Percentiles rank a stretch among this genome's conserved stretches.
Conservation (phyloP, 2,888 invertebrate species). For the Nomada ruficornis region DNA sequence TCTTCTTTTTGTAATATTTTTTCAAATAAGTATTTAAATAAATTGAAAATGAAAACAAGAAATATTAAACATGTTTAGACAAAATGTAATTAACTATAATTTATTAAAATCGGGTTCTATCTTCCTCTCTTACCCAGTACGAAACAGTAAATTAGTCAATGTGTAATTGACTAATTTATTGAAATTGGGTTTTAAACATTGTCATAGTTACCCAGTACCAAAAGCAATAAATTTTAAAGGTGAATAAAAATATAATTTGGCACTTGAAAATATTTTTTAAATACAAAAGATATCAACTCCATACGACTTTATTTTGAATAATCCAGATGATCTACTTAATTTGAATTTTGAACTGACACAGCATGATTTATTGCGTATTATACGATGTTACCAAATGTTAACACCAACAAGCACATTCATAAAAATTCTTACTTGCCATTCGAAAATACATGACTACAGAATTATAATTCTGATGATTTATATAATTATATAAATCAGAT, state of each 20-base stretch:
- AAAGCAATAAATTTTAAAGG: background rate
- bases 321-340: background rate
- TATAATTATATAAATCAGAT: no score
- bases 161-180: no score
- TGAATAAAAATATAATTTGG: background rate
- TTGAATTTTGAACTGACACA: background rate
- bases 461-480: no score
- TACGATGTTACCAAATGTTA: no score
- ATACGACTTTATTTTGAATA: background rate
- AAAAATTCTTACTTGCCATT: no score
- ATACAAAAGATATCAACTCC: background rate
- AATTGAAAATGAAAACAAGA: background rate
- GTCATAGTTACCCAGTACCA: background rate
- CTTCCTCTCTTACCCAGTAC: no score
- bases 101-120: no score
- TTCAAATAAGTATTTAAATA: background rate
- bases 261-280: background rate
- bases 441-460: no score
- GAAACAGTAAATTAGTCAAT: no score
- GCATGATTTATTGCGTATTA: background rate
- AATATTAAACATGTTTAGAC: background rate
- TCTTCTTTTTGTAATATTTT: background rate
- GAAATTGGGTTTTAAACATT: background rate
- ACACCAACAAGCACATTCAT: no score
- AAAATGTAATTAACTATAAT: background rate